Evolutionary conservation across 2,113 vertebrate genomes (phyloP), one percentile per base, ranked within the genome.

Genomic region (Corythaeola cristata): DNA sequence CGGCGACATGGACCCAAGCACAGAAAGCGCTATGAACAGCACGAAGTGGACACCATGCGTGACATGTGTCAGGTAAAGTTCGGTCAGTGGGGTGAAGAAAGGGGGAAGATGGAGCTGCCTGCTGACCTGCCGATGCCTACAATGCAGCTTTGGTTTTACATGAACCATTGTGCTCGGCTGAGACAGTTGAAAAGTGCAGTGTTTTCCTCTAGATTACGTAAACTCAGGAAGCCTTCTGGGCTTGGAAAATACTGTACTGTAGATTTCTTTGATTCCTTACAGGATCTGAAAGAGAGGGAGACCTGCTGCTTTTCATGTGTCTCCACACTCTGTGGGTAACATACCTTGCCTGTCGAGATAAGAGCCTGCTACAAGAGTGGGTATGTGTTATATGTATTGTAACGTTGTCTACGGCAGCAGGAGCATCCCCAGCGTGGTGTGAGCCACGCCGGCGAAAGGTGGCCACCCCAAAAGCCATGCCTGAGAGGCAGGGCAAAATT

Each of bases 41-140:
- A 96, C 87, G 0, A 96, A 67, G 56, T 97, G 97, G 98, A 98
- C 93, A 8, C 98, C 98, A 1, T 99, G 99, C 5, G 99, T 99
- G 97, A 99, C 98, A 0, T 98, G 98, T 8, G 99, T 99, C 97
- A 99, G 98, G 99, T 99, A 98, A 98, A 78, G 63, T 12, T 32
- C 24, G 7, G 63, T 10, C 10, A 1, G 55, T 20, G 62, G 77
- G 71, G 15, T 47, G 35, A 71, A 37, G 47, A 37, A 87, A 21
- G 55, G 9, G 27, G 47, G 63, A 77, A 27, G n/a, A 67, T 3
- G 7, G 69, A 72, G 80, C 49, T 84, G 88, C 75, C 75, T 81
- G 89, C 63, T 91, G 45, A 64, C 66, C 80, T 92, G 62, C 55
- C 0, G 0, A 50, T 76, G 53, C 62, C 72, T 84, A 78, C 92